Conservation (phyloP, 2,113 vertebrate genomes). For the Oxyura jamaicensis region DNA sequence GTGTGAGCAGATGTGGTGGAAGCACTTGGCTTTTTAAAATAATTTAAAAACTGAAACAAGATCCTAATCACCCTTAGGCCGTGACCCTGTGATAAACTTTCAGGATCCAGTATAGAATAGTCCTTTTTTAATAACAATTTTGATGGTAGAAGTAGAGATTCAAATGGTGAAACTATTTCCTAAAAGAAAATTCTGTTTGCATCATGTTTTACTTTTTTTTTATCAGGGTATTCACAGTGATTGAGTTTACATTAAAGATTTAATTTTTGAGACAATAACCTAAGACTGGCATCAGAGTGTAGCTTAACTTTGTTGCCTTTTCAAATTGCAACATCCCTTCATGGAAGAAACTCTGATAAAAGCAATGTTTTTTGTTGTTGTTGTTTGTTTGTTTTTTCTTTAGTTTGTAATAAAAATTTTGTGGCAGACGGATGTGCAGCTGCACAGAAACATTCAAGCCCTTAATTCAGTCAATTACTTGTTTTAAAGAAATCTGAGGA, state of each 20-base stretch:
- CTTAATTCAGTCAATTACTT: constrained; percentile 32
- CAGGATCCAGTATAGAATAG: background rate
- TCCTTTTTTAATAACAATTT: background rate
- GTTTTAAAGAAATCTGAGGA: background rate
- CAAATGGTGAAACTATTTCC: background rate
- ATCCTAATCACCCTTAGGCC: background rate
- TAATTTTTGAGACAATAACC: background rate
- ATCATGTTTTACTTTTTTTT: background rate
- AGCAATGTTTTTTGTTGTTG: background rate
- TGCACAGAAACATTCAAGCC: background rate
- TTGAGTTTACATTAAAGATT: background rate
- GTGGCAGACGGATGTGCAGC: background rate
- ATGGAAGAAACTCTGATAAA: background rate
- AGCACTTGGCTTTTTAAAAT: background rate
- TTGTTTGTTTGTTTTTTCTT: background rate
- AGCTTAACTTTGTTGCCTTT: background rate
- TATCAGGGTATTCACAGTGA: background rate
- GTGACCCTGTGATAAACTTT: background rate
- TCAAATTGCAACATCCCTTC: background rate
- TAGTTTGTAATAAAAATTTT: background rate
- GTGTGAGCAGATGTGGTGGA: background rate
- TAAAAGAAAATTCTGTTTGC: background rate
- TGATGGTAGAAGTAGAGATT: background rate
- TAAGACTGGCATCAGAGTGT: background rate
- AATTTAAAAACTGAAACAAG: background rate